Percentiles rank a stretch among this genome's conserved stretches.
Evolutionary conservation across 2,888 invertebrate species (phyloP).

Genomic region (Philereme vetulata): DNA sequence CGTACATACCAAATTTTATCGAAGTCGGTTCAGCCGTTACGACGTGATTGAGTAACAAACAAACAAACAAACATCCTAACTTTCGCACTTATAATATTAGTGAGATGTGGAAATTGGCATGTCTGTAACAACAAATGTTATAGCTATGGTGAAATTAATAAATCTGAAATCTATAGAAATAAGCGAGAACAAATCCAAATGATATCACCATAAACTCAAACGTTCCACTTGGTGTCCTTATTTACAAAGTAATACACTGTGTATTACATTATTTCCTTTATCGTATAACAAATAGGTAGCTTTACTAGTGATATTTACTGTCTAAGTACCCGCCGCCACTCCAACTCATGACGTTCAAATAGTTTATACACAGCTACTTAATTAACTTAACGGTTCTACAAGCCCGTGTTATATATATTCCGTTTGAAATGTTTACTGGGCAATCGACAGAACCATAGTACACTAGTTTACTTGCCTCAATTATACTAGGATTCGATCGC

Average conservation of each 20-base stretch:
- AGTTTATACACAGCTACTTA: slow-evolving; percentile 63
- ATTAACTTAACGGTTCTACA: slow-evolving; percentile 68
- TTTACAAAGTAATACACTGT: too few relatives aligned
- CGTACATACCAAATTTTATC: too few relatives aligned
- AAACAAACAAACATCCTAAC: too few relatives aligned
- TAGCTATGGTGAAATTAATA: too few relatives aligned
- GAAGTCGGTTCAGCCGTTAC: too few relatives aligned
- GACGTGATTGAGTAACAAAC: too few relatives aligned
- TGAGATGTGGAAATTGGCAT: too few relatives aligned
- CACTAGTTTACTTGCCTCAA: slow-evolving; percentile 14
- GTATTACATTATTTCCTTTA: neutral
- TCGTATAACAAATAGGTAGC: slow-evolving; percentile 9
- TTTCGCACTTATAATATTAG: too few relatives aligned
- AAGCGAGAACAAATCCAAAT: neutral
- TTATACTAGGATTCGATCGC: slow-evolving; percentile 33
- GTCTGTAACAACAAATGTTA: too few relatives aligned
- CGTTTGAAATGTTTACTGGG: slow-evolving; percentile 48
- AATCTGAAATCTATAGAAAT: neutral
- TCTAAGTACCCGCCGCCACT: slow-evolving; percentile 14
- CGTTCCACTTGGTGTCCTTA: neutral
- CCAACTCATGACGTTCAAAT: slow-evolving; percentile 21
- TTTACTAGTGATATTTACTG: slow-evolving; percentile 11
- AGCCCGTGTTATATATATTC: slow-evolving; percentile 53
- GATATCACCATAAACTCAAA: slow-evolving; percentile 7
- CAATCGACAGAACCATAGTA: slow-evolving; percentile 45